Conservation (phyloP, 2,888 invertebrate species). For the Sphecodes monilicornis region DNA sequence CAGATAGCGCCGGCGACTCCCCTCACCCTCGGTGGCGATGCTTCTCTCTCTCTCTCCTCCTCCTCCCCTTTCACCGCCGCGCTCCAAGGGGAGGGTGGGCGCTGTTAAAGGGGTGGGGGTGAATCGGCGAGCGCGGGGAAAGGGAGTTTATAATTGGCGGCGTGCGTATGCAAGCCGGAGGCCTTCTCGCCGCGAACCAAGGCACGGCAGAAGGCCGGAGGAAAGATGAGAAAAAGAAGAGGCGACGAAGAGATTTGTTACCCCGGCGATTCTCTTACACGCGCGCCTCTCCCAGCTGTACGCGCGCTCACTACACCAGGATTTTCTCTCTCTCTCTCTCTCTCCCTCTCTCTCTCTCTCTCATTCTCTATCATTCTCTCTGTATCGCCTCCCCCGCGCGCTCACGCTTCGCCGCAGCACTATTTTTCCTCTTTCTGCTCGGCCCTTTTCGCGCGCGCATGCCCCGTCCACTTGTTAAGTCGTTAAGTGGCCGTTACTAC, state of each 20-base stretch:
- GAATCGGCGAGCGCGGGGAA: constrained; percentile 33
- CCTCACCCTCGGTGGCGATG: constrained; percentile 62
- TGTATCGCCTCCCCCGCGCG: background rate
- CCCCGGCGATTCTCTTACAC: constrained; percentile 63
- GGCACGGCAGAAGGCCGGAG: constrained; percentile 15
- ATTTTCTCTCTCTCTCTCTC: background rate
- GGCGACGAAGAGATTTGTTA: constrained; percentile 73
- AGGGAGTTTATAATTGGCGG: constrained; percentile 74
- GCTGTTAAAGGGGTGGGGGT: constrained; percentile 19
- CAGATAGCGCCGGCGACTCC: constrained; percentile 78
- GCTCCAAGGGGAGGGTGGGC: constrained; percentile 27
- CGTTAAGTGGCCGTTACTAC: constrained; percentile 56
- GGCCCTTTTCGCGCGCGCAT: constrained; percentile 35
- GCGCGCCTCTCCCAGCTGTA: constrained; percentile 49
- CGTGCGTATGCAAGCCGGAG: constrained; percentile 69
- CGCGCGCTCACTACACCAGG: constrained; percentile 36
- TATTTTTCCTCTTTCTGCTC: constrained; percentile 28
- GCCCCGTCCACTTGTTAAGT: constrained; percentile 57
- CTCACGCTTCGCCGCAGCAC: background rate
- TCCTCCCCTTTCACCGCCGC: constrained; percentile 17
- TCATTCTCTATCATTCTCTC: background rate
- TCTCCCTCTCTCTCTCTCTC: background rate
- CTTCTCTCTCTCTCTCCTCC: constrained; percentile 29
- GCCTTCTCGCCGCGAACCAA: constrained; percentile 35
- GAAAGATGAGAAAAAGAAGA: constrained; percentile 50